Percentiles rank a stretch among this genome's conserved stretches.
Evolutionary conservation across 53 echinoderm and acorn worm genomes (phyloP).

Genomic region (Paracentrotus lividus): DNA sequence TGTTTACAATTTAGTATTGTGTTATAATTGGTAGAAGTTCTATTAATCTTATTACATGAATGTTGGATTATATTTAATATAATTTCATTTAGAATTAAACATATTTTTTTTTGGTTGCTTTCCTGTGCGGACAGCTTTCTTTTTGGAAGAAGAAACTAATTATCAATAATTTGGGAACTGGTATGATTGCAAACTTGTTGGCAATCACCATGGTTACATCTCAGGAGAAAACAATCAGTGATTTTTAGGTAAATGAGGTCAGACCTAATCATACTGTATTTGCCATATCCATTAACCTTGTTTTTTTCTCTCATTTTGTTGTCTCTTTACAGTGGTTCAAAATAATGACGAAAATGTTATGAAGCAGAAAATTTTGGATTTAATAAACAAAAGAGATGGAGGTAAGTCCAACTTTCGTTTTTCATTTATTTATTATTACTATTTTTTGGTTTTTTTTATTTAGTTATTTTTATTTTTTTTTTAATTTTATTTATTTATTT

Average conservation of each 20-base stretch:
- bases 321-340: background rate
- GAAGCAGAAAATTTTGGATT: constrained; percentile 5
- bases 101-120: too few relatives aligned
- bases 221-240: background rate
- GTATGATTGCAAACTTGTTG: background rate
- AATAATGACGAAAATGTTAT: background rate
- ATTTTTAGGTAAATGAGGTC: background rate
- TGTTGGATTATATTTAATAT: too few relatives aligned
- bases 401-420: constrained; percentile 22
- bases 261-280: background rate
- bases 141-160: too few relatives aligned
- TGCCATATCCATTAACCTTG: background rate
- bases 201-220: background rate
- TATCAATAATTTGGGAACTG: too few relatives aligned
- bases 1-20: too few relatives aligned
- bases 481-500: too few relatives aligned
- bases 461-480: too few relatives aligned
- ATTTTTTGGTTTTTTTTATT: too few relatives aligned
- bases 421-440: background rate
- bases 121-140: too few relatives aligned
- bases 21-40: too few relatives aligned
- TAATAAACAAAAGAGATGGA: constrained; percentile 58
- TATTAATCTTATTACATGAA: too few relatives aligned
- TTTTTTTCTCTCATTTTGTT: background rate
- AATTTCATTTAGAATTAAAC: too few relatives aligned